A percentile compares a stretch with the other conserved stretches of the same genome.
phyloP scores from a whole-genome alignment of 1,140 invertebrate species.

The Zaprionus inermis region DNA sequence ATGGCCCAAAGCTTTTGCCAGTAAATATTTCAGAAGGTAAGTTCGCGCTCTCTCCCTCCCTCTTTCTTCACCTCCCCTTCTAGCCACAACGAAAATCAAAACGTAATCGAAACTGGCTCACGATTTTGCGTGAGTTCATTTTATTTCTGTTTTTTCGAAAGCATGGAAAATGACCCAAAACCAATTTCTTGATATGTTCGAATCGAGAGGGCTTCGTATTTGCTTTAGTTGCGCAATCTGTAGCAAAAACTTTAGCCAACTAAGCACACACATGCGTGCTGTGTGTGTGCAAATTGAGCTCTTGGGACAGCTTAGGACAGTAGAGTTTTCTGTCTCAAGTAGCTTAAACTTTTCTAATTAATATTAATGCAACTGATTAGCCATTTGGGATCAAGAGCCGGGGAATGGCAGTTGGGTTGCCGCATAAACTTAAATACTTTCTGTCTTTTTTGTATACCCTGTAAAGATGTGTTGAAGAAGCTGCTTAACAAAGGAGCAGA shows the following conservation, averaged over 20 bases:
- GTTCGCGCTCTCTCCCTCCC: conserved; percentile 8
- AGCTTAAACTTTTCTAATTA: conserved; percentile 69
- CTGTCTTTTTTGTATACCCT: conserved; percentile 16
- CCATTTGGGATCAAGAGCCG: conserved; percentile 21
- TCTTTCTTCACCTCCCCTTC: too few species aligned
- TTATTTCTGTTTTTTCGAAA: conserved; percentile 57
- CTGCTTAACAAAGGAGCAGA: neutral
- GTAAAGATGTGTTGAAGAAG: neutral
- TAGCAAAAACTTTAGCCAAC: conserved; percentile 31
- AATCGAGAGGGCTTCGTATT: conserved; percentile 10
- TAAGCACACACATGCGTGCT: neutral
- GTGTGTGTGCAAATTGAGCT: conserved; percentile 11
- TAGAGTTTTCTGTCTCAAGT: conserved; percentile 38
- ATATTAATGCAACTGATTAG: conserved; percentile 75
- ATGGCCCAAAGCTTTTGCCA: conserved; percentile 26
- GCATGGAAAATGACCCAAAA: conserved; percentile 60
- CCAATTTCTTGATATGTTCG: conserved; percentile 40
- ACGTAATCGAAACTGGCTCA: conserved; percentile 43
- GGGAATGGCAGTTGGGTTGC: neutral
- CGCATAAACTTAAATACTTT: neutral
- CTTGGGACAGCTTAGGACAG: conserved; percentile 54
- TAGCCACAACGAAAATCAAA: conserved; percentile 13
- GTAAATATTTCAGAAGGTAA: conserved; percentile 60
- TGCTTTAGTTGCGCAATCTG: conserved; percentile 17
- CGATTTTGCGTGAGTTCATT: conserved; percentile 12